Conservation (phyloP, 2,797 vertebrate genomes). For the Margarornis squamiger region DNA sequence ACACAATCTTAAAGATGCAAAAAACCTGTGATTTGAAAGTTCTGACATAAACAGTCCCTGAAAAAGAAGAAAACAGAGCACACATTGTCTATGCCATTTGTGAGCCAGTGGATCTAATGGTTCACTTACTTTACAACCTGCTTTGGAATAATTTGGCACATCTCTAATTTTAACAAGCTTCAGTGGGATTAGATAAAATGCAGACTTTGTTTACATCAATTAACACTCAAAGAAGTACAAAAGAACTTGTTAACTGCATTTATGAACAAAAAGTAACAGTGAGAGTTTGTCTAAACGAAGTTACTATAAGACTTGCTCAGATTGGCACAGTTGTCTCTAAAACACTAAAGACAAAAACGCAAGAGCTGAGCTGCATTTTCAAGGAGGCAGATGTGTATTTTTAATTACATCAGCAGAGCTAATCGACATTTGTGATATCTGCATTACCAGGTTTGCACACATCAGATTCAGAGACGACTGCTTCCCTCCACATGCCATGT, state of each 20-base stretch:
- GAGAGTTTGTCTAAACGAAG: constrained; percentile 33
- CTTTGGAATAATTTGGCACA: constrained; percentile 67
- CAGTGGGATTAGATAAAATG: constrained; percentile 66
- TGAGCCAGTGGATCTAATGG: constrained; percentile 65
- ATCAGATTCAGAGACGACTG: neutral
- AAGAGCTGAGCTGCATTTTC: neutral
- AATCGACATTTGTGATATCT: neutral
- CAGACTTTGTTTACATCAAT: constrained; percentile 68
- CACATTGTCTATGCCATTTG: constrained; percentile 60
- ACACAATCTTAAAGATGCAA: constrained; percentile 32
- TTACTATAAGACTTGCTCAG: neutral
- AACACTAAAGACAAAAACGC: neutral
- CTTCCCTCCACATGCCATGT: neutral
- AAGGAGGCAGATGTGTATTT: constrained; percentile 37
- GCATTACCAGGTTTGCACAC: neutral
- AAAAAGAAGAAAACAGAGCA: constrained; percentile 45
- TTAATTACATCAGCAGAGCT: neutral
- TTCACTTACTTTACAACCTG: constrained; percentile 70
- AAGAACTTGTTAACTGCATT: constrained; percentile 62
- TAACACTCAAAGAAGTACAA: constrained; percentile 66
- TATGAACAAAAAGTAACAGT: constrained; percentile 47
- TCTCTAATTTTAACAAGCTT: constrained; percentile 72
- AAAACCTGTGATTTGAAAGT: constrained; percentile 38
- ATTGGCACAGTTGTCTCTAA: neutral
- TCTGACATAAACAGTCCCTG: constrained; percentile 40